Percentiles rank a stretch among this genome's conserved stretches.
These are phyloP conservation scores for Ciconia stormi DNA, from an alignment of 2,113 vertebrate genomes.

Conservation along the genomic window DNA sequence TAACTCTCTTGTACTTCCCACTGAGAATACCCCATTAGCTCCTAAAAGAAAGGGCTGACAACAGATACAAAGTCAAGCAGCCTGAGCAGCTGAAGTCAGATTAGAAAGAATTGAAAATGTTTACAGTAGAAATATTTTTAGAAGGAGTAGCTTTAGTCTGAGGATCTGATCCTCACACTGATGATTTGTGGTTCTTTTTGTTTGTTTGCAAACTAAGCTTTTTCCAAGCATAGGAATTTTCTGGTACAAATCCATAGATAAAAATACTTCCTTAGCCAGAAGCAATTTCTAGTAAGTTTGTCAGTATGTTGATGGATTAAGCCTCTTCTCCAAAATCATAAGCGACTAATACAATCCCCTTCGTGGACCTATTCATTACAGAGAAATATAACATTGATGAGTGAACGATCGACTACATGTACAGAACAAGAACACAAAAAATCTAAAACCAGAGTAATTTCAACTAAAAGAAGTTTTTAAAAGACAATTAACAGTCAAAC, in stretches of 20 bases:
- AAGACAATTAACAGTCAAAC: conserved; percentile 1
- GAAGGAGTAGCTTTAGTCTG: not conserved
- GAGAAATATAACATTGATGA: not conserved
- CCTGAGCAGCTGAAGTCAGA: not conserved
- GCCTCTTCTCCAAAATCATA: not conserved
- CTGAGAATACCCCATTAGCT: not conserved
- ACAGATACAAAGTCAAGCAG: not conserved
- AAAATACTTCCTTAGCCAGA: not conserved
- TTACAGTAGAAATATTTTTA: not conserved
- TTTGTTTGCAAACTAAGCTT: not conserved
- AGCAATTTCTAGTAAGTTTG: not conserved
- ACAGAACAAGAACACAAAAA: not conserved
- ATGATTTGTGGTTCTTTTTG: not conserved
- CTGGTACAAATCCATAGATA: not conserved
- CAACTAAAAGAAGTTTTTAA: not conserved
- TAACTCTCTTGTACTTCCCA: not conserved
- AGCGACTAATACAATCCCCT: not conserved
- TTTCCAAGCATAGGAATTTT: not conserved
- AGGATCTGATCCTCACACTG: not conserved
- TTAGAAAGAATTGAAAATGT: not conserved
- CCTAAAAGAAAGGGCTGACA: not conserved
- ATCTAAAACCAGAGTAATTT: not conserved
- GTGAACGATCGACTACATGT: fast-evolving
- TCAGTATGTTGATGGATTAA: not conserved
- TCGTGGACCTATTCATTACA: not conserved